Evolutionary conservation across 2,888 invertebrate species (phyloP).

Genomic region (Tachystola acroxantha): DNA sequence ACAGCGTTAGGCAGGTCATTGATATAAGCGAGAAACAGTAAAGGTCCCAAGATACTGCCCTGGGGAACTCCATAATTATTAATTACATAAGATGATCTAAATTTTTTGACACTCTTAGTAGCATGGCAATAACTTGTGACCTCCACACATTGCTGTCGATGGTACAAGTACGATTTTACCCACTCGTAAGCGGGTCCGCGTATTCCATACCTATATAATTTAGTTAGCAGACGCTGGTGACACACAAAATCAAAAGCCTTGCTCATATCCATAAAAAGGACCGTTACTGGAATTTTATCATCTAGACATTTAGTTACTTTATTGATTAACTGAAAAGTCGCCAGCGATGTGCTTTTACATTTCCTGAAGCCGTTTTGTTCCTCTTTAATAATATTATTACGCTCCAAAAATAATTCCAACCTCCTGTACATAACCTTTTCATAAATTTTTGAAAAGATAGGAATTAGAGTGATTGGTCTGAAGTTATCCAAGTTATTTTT

Average conservation of each 20-base stretch:
- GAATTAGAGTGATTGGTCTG: constrained; percentile 8
- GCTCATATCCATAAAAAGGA: constrained; percentile 9
- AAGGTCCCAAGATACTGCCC: too few relatives aligned
- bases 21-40: too few relatives aligned
- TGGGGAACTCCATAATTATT: too few relatives aligned
- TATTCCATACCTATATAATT: constrained; percentile 1
- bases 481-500: constrained; percentile 4
- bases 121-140: too few relatives aligned
- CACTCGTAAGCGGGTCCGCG: too few relatives aligned
- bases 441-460: too few relatives aligned
- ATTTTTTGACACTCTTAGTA: too few relatives aligned
- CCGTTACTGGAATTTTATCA: constrained; percentile 1
- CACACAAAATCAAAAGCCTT: too few relatives aligned
- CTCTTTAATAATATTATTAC: not conserved
- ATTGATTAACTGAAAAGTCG: not conserved
- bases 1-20: too few relatives aligned
- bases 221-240: constrained; percentile 2
- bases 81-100: too few relatives aligned
- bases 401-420: not conserved
- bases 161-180: not conserved
- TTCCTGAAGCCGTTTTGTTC: constrained; percentile 10
- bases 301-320: constrained; percentile 3
- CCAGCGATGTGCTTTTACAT: not conserved
- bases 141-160: not conserved
- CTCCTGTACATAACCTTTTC: constrained; percentile 6